A percentile compares a stretch with the other conserved stretches of the same genome.
Evolutionary conservation across 2,797 vertebrate species (phyloP).

Genomic region (Scolopax bukidnonensis): DNA sequence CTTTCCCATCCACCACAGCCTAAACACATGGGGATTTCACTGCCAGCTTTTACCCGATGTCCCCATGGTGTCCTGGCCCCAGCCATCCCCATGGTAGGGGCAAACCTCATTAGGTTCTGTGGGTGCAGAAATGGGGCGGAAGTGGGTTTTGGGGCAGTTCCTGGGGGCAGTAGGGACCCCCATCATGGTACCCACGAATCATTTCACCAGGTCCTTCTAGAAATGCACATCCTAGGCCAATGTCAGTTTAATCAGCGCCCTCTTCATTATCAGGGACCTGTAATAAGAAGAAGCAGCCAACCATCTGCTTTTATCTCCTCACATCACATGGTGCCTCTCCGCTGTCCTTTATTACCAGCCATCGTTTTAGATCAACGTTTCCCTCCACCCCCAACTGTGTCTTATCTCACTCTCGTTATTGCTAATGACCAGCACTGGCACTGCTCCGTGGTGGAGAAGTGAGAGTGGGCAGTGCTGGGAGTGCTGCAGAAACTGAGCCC

Average conservation of each 20-base stretch:
- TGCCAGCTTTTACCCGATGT: neutral
- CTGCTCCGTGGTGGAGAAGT: fast-evolving
- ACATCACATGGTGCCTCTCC: neutral
- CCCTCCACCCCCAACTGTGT: neutral
- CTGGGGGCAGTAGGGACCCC: neutral
- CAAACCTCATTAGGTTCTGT: neutral
- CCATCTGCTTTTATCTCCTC: slow-evolving; percentile 49
- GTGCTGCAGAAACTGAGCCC: neutral
- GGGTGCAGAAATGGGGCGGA: neutral
- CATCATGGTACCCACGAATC: neutral
- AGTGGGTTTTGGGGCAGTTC: neutral
- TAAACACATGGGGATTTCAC: fast-evolving
- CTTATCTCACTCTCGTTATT: slow-evolving; percentile 28
- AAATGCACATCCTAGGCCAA: neutral
- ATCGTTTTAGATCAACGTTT: neutral
- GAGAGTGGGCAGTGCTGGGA: neutral
- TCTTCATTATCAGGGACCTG: slow-evolving; percentile 23
- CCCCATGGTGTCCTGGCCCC: neutral
- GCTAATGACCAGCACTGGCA: neutral
- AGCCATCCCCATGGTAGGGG: fast-evolving
- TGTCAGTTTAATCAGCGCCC: slow-evolving; percentile 19
- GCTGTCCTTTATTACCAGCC: slow-evolving; percentile 12
- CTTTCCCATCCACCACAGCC: neutral
- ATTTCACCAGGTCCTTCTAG: neutral
- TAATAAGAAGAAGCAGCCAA: slow-evolving; percentile 65